Evolutionary conservation across 2,888 invertebrate genomes (phyloP), one percentile per base, ranked within the genome.

Genomic region (Ceramica pisi): DNA sequence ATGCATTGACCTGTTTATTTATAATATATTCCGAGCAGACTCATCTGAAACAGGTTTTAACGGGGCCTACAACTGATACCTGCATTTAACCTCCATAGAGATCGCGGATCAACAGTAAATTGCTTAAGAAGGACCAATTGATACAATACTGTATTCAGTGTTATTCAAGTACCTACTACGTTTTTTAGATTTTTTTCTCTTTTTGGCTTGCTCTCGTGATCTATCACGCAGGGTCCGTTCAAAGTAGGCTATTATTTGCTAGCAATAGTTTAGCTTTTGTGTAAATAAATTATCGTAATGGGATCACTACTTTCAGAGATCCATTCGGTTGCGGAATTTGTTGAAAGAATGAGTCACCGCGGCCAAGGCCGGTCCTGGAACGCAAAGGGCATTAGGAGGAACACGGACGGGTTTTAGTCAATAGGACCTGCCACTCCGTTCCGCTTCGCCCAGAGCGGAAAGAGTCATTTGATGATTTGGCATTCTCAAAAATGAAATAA

Each of bases 41-140:
- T 82, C 68, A 83, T 80, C 75, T 71, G 63, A 72, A 83, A 85
- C 83, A 61, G 75, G 83, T 85, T 85, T 75, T 78, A 83, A 78
- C 83, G 83, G 83, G 81, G 74, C 62, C 46, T 80, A 66, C 67
- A 71, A 78, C 57, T 82, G 67, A 73, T 80, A 72, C 68, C 73
- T 71, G 73, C 65, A 66, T 72, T 62, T 61, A 80, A 75, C 70
- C 82, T 76, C 71, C 69, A 76, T 73, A 82, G 64, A 78, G 69
- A 70, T 70, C 62, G 67, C 67, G 35, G 48, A 35, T n/a, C 35
- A 50, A 67, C 9, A 38, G 19, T 35, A 55, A 31, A 56, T 53
- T 31, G 5, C 2, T 41, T 19, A 65, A 82, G 68, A 78, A 73
- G 68, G 56, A 59, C 74, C 51, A 78, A 48, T 60, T 21, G 19